These are phyloP conservation scores for Dynastes grantii DNA, from an alignment of 2,888 invertebrate genomes.

Conservation along the genomic window DNA sequence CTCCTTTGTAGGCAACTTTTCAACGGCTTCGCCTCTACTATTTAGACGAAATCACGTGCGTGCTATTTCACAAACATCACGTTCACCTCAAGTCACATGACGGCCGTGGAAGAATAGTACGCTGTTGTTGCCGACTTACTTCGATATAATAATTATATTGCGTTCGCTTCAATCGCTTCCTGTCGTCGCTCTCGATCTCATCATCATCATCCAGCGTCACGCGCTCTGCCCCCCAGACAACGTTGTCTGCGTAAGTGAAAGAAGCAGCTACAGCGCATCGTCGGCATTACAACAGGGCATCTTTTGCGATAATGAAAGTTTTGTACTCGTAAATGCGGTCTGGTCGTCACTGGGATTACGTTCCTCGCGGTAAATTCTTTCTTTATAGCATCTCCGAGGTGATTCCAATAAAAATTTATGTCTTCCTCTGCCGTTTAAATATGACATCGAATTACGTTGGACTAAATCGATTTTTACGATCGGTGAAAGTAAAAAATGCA, in stretches of 20 bases:
- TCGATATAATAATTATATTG: neutral
- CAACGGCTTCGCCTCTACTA: neutral
- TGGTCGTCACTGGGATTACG: neutral
- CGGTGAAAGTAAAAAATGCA: too few relatives aligned
- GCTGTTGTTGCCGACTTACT: neutral
- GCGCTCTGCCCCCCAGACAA: neutral
- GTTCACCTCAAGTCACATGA: conserved; percentile 26
- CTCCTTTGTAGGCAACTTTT: neutral
- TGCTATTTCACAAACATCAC: conserved; percentile 22
- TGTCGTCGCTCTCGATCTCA: conserved; percentile 20
- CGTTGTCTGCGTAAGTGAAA: conserved; percentile 12
- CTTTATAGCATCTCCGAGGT: too few relatives aligned
- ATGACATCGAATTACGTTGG: too few relatives aligned
- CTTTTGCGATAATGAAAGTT: neutral
- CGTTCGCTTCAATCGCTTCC: conserved; percentile 16
- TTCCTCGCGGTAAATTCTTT: too few relatives aligned
- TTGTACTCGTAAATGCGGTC: neutral
- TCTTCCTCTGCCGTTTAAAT: too few relatives aligned
- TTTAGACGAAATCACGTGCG: conserved; percentile 18
- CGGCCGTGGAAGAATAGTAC: conserved; percentile 11
- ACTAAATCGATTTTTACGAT: too few relatives aligned
- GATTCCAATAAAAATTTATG: too few relatives aligned
- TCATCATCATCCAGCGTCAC: neutral
- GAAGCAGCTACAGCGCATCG: conserved; percentile 1
- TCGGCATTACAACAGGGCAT: neutral